Base-by-base conservation (phyloP, 2,888 invertebrate genomes). In the Gymnosoma rotundatum region DNA sequence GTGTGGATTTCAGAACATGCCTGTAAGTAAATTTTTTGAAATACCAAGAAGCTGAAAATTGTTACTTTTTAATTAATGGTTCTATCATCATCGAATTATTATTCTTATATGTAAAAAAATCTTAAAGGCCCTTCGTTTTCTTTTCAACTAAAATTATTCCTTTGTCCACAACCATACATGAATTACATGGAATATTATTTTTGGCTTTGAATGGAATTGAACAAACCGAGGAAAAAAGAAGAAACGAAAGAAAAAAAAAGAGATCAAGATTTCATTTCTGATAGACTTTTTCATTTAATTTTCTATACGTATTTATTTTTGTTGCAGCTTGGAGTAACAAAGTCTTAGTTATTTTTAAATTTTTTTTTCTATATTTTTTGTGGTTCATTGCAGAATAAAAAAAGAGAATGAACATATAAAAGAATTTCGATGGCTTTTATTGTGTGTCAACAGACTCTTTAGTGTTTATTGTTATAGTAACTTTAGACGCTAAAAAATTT, bases 271-370 rank as follows among this genome's bases (percentile, higher is more conserved):
- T 81, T 80, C 25, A 78, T 69, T 74, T 84, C 80, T 84, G 84
- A 84, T 84, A 84, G 84, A 84, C 80, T 84, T 81, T 84, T 80
- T 84, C 78, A 84, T 84, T 84, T 74, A 84, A 78, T 81, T 84
- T 76, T 83, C 69, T 66, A 50, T 67, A 60, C 42, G 12, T 54
- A 58, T 75, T 66, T 70, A 70, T 50, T 73, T 20, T 16, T 72
- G 50, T 56, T 63, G 36, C 54, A 70, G n/a, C 52, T 25, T 66
- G 52, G 60, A 32, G 66, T 60, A 66, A 52, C 66, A 67, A 60
- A 45, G 45, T 69, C 38, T 45, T 42, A 12, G 32, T 20, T 67
- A 14, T 60, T 73, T 73, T 70, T 70, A 25, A 12, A 16, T 14
- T 20, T n/a, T 61, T 78, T 78, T 54, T 56, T 60, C 20, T 69